phyloP scores from a whole-genome alignment of 2,888 invertebrate species.

The Polydesmus complanatus region DNA sequence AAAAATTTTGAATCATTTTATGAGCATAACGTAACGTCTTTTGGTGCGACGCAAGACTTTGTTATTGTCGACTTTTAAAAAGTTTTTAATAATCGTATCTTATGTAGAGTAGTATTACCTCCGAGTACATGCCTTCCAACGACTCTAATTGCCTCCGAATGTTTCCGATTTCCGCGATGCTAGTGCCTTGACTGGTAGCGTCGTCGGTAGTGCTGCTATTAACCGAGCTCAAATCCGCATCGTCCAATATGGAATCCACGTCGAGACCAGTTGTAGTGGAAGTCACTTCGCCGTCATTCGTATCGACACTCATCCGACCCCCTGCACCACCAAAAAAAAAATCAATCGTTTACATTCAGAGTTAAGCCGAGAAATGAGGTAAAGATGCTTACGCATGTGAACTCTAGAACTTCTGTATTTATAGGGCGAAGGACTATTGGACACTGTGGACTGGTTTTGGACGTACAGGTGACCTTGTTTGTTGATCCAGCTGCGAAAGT shows the following conservation, averaged over 20 bases:
- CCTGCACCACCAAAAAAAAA: slow-evolving; percentile 1
- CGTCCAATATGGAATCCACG: slow-evolving; percentile 55
- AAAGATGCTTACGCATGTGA: no score
- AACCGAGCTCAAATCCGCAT: slow-evolving; percentile 22
- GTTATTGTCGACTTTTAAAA: no score
- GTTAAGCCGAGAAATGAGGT: no score
- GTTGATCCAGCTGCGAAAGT: neutral
- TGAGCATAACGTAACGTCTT: no score
- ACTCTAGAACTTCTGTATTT: neutral
- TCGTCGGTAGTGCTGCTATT: slow-evolving; percentile 42
- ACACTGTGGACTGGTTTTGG: neutral
- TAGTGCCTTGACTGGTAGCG: slow-evolving; percentile 48
- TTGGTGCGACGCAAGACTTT: no score
- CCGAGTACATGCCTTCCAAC: slow-evolving; percentile 73
- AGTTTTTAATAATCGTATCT: no score
- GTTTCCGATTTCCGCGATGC: slow-evolving; percentile 52
- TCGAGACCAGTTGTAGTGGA: slow-evolving; percentile 54
- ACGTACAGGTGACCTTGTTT: neutral
- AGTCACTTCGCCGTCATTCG: slow-evolving; percentile 54
- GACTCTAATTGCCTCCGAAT: slow-evolving; percentile 68
- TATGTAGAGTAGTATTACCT: slow-evolving; percentile 40
- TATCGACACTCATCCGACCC: slow-evolving; percentile 2
- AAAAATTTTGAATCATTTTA: no score
- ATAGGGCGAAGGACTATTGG: neutral
- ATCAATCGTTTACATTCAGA: no score